phyloP scores from a whole-genome alignment of 1,140 invertebrate species.

The Danaus melanippus region DNA sequence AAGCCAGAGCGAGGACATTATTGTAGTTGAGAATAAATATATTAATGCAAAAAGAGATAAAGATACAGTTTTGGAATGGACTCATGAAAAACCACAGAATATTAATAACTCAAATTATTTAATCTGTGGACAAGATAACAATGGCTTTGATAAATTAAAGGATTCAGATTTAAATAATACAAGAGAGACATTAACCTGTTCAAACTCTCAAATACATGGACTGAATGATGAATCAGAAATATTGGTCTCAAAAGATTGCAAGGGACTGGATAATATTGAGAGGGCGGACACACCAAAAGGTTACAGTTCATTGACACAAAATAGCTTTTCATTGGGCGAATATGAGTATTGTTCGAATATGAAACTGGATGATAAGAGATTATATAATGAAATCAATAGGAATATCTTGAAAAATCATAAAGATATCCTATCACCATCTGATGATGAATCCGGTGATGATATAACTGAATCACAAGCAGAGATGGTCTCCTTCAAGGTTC shows the following conservation, averaged over 20 bases:
- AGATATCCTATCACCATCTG: slow-evolving; percentile 6
- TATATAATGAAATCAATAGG: neutral
- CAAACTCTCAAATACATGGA: neutral
- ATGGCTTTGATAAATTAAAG: neutral
- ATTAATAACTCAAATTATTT: too few relatives aligned
- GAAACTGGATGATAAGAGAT: slow-evolving; percentile 9
- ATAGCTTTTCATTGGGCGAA: neutral
- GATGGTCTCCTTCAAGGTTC: slow-evolving; percentile 35
- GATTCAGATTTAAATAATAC: slow-evolving; percentile 1
- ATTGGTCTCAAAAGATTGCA: too few relatives aligned
- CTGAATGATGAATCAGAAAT: too few relatives aligned
- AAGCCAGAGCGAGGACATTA: slow-evolving; percentile 14
- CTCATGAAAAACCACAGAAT: neutral
- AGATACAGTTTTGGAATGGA: neutral
- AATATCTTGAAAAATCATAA: slow-evolving; percentile 1
- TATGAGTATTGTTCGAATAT: neutral
- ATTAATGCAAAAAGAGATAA: neutral
- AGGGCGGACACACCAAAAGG: too few relatives aligned
- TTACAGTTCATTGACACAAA: neutral
- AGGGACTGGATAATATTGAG: too few relatives aligned
- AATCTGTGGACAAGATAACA: too few relatives aligned
- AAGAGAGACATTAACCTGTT: neutral
- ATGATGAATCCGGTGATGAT: slow-evolving; percentile 3
- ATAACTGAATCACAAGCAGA: slow-evolving; percentile 22
- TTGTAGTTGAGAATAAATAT: slow-evolving; percentile 9